Conservation (phyloP, 2,888 invertebrate species). For the Chaetoderma sp. region DNA sequence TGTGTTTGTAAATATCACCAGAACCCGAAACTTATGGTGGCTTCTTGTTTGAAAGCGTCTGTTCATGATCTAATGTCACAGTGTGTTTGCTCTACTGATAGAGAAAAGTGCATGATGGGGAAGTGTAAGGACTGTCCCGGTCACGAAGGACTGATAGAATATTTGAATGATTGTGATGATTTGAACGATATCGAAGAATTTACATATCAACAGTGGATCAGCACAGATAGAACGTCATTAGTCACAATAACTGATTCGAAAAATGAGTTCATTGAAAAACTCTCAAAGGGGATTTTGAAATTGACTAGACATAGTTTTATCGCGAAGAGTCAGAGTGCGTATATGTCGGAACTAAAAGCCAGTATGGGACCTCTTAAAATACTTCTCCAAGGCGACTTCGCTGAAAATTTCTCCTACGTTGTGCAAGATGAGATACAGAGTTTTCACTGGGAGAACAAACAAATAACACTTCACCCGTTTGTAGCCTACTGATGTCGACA, state of each 20-base stretch:
- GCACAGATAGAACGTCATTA: not conserved
- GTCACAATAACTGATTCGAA: too few relatives aligned
- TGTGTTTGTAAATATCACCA: too few relatives aligned
- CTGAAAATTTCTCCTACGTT: slow-evolving; percentile 3
- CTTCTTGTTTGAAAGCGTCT: too few relatives aligned
- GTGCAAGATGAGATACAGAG: slow-evolving; percentile 18
- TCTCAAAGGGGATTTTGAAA: not conserved
- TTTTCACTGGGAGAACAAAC: not conserved
- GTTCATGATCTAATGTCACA: too few relatives aligned
- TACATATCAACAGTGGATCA: slow-evolving; percentile 3
- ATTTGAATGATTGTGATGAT: slow-evolving; percentile 8
- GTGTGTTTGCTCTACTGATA: too few relatives aligned
- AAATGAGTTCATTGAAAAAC: too few relatives aligned
- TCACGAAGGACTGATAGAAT: not conserved
- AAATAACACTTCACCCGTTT: slow-evolving; percentile 10
- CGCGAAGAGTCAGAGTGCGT: slow-evolving; percentile 5
- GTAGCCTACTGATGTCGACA: not conserved
- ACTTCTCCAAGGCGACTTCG: not conserved
- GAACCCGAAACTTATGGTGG: too few relatives aligned
- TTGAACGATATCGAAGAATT: slow-evolving; percentile 2
- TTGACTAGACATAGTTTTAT: not conserved
- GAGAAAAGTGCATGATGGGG: too few relatives aligned
- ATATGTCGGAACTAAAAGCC: not conserved
- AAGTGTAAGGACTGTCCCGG: slow-evolving; percentile 4
- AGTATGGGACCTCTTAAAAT: not conserved